Base-by-base conservation (phyloP, 2,797 vertebrate species). In the Austrolebias charrua region DNA sequence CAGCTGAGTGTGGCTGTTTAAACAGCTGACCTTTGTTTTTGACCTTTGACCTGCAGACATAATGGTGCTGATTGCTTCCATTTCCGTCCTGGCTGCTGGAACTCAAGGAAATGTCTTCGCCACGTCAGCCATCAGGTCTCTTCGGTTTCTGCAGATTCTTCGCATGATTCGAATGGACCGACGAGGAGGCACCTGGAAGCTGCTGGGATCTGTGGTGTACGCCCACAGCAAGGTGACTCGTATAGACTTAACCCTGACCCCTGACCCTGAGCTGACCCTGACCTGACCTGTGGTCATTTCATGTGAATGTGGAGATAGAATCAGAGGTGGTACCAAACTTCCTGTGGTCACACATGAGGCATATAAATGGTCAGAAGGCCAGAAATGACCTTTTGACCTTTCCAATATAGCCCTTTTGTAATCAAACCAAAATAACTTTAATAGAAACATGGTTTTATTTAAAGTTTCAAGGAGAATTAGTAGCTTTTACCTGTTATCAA, bases 151-250 rank as follows among this genome's bases (percentile, higher is more conserved):
- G 19, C 97, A 99, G 91, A 99, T 99, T 64, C 91, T 99, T 43
- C 90, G 97, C 16, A 99, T 99, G 97, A 98, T 99, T 79, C 93
- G 97, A 2, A 98, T 99, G 96, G 97, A 99, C 86, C 94, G 97
- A 6, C 90, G 97, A 0, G 97, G 97, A 0, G 97, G 97, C 71
- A 99, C 97, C 55, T 99, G 97, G 97, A 99, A 99, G 61, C 94
- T 99, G 0, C 89, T 99, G 76, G 97, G 97, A 40, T 99, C 97
- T 0, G 97, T 99, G 18, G 97, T 99, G 48, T 99, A 99, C 0
- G 97, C 97, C 0, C 97, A 99, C 89, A 99, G 97, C 91, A 99
- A 99, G 97, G 97, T 83, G 52, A 43, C 14, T 6, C 0, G 14
- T 38, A 9, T 44, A 14, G 35, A 38, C 35, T 9, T 38, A 8